phyloP scores from a whole-genome alignment of 2,888 invertebrate species.

The Cantharis rufa region DNA sequence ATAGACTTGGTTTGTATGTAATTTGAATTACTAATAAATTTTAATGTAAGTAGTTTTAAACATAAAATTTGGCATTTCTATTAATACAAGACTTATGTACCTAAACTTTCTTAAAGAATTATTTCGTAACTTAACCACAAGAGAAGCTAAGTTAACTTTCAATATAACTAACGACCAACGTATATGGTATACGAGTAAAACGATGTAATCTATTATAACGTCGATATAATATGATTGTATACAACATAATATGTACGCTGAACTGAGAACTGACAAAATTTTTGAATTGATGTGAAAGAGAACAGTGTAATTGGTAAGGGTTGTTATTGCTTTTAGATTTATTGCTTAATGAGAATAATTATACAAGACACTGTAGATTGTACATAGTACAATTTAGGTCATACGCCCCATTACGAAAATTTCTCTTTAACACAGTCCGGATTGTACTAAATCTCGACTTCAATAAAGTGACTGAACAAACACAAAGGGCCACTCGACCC shows the following conservation, averaged over 20 bases:
- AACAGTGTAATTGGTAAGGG: not conserved
- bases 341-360: constrained; percentile 21
- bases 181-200: not conserved
- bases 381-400: constrained; percentile 14
- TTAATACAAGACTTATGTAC: no score
- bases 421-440: constrained; percentile 16
- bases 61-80: no score
- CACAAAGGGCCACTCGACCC: constrained; percentile 32
- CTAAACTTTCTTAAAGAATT: not conserved
- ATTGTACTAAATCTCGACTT: constrained; percentile 26
- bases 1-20: no score
- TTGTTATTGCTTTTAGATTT: constrained; percentile 6
- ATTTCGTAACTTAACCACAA: not conserved
- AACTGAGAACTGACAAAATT: not conserved
- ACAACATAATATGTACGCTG: not conserved
- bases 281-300: not conserved
- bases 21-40: no score
- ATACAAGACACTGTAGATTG: not conserved
- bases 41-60: no score
- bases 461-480: constrained; percentile 29
- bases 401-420: constrained; percentile 17
- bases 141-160: not conserved
- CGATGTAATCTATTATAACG: not conserved
- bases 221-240: not conserved
- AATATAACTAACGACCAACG: not conserved